Conservation (phyloP, 2,888 invertebrate species). For the Leptinotarsa haldemani region DNA sequence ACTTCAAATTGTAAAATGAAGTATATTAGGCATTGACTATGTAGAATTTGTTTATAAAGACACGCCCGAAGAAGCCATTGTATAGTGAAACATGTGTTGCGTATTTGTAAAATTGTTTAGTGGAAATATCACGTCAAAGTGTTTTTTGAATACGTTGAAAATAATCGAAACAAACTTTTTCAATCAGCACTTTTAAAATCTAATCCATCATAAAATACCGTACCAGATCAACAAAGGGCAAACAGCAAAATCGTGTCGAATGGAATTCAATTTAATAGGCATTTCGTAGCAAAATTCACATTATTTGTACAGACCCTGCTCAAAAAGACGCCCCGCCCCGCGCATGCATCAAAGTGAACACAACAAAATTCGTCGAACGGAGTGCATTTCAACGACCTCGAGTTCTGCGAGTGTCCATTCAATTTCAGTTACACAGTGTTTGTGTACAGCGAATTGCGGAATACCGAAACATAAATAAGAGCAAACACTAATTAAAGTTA, state of each 20-base stretch:
- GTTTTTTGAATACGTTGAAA: too few species aligned
- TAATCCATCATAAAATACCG: too few species aligned
- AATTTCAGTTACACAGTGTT: background rate
- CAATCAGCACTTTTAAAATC: too few species aligned
- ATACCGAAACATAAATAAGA: constrained; percentile 21
- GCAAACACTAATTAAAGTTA: constrained; percentile 28
- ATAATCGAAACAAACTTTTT: too few species aligned
- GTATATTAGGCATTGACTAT: too few species aligned
- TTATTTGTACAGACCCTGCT: background rate
- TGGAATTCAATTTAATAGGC: background rate
- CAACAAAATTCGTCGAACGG: background rate
- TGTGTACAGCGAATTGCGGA: background rate
- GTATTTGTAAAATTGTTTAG: too few species aligned
- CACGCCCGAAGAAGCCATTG: too few species aligned
- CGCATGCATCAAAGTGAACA: background rate
- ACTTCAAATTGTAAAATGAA: too few species aligned
- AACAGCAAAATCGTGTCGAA: background rate
- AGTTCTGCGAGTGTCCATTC: constrained; percentile 7
- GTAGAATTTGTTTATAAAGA: too few species aligned
- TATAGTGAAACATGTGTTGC: too few species aligned
- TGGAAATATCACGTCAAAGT: too few species aligned
- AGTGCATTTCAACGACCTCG: background rate
- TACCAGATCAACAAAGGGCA: background rate
- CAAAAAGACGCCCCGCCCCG: background rate
- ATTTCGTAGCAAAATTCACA: background rate